phyloP scores from a whole-genome alignment of 2,888 invertebrate species.

The Cyclophora albipunctata region DNA sequence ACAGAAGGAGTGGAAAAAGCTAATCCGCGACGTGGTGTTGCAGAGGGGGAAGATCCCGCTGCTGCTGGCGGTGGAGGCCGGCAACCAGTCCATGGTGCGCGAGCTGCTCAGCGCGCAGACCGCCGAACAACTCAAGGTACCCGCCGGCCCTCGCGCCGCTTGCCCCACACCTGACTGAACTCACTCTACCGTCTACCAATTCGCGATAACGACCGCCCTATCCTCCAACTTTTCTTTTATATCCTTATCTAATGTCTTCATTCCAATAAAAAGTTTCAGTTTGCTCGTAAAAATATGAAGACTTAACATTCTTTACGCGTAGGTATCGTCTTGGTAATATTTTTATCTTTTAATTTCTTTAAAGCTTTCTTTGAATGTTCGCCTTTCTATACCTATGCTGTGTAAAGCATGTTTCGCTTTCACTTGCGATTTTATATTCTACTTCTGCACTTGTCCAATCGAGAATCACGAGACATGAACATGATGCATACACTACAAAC shows the following conservation, averaged over 20 bases:
- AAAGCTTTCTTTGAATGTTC: no score
- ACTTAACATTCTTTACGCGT: no score
- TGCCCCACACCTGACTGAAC: constrained; percentile 1
- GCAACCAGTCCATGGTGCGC: constrained; percentile 95
- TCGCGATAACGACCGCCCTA: constrained; percentile 9
- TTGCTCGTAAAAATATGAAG: no score
- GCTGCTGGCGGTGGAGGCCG: constrained; percentile 94
- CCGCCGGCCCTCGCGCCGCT: constrained; percentile 9
- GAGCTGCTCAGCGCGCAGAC: constrained; percentile 92
- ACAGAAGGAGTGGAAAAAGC: constrained; percentile 72
- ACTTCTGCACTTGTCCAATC: no score
- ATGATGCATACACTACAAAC: no score
- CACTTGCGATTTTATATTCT: no score
- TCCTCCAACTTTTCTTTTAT: constrained; percentile 11
- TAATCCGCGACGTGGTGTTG: constrained; percentile 76
- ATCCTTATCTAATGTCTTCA: constrained; percentile 11
- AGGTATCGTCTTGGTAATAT: no score
- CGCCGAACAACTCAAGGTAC: constrained; percentile 88
- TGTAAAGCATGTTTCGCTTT: no score
- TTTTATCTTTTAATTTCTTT: no score
- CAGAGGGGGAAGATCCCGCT: constrained; percentile 96
- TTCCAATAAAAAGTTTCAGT: constrained; percentile 12
- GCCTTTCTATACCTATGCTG: no score
- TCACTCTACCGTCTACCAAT: background rate
- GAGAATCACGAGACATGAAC: no score